Evolutionary conservation across 2,113 vertebrate species (phyloP).

Genomic region (Corythornis madagascariensis): DNA sequence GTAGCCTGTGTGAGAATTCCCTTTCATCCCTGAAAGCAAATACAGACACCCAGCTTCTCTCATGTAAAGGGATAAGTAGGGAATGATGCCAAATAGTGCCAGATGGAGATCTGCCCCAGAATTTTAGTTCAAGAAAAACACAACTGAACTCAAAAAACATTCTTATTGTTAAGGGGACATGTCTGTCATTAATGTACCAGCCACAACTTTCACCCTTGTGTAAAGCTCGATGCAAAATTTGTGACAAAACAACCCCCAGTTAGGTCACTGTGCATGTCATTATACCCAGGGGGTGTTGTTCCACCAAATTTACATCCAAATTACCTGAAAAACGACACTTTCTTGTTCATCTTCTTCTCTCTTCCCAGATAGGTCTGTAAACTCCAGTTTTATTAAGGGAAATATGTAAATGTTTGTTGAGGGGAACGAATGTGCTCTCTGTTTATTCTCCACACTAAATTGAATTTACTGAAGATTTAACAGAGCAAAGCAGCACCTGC

Average conservation of each 20-base stretch:
- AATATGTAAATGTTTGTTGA: background rate
- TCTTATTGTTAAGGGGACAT: background rate
- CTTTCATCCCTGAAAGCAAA: background rate
- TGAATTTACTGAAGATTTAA: constrained; percentile 22
- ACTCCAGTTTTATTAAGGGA: background rate
- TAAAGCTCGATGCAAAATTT: background rate
- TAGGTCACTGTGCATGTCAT: background rate
- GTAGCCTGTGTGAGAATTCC: background rate
- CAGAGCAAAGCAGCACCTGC: constrained; percentile 30
- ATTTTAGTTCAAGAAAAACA: background rate
- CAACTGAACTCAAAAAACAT: background rate
- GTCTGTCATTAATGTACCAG: background rate
- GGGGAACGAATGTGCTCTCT: background rate
- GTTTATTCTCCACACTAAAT: constrained; percentile 21
- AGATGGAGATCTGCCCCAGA: constrained; percentile 12
- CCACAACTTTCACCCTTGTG: background rate
- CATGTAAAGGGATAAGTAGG: background rate
- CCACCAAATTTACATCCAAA: background rate
- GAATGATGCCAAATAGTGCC: background rate
- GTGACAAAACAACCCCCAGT: background rate
- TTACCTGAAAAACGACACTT: background rate
- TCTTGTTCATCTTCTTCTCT: background rate
- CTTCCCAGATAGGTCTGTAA: background rate
- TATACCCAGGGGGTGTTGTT: background rate
- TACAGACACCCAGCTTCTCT: background rate